Evolutionary conservation across 2,113 vertebrate species (phyloP), one percentile per base, ranked within the genome.

Genomic region (Odocoileus hemionus): DNA sequence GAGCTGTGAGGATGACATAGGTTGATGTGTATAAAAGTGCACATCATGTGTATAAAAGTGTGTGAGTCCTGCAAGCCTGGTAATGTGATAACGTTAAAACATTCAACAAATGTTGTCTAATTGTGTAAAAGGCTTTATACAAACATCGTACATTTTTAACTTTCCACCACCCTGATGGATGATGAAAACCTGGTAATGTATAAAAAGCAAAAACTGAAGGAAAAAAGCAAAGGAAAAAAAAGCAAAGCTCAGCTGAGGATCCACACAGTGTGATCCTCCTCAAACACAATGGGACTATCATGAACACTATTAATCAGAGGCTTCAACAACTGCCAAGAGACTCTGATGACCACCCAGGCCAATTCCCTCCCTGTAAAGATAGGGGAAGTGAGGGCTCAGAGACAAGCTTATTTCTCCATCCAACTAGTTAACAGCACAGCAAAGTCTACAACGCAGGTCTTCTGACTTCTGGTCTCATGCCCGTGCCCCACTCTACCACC

Each of bases 151-250:
- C 26, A 60, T 90, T 36, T 96, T n/a, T 43, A 93, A 83, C 39
- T 80, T 82, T 70, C 13, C 9, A 82, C n/a, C 39, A 64, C 33
- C 86, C 58, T 90, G 25, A 64, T 30, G 25, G 39, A 92, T 52
- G 15, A 50, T 52, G 61, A 54, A 47, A 92, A 55, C 57, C 74
- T 86, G 19, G 11, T 79, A 94, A 80, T 55, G 89, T 43, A 92
- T 79, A 89, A 96, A 97, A 96, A 91, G 36, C n/a, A 93, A 94
- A 52, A 89, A 50, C 1, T 94, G 28, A 76, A 61, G 54, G 28
- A 57, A 74, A 16, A 28, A 16, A 43, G 54, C 14, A 57, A 39
- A 25, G 45, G 15, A 0, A 2, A 7, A 19, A 26, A 85, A 30
- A 55, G 43, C 70, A 85, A 60, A 94, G 83, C 45, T 55, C 8